These are phyloP conservation scores for Cerceris rybyensis DNA, from an alignment of 2,888 invertebrate species.

Conservation along the genomic window DNA sequence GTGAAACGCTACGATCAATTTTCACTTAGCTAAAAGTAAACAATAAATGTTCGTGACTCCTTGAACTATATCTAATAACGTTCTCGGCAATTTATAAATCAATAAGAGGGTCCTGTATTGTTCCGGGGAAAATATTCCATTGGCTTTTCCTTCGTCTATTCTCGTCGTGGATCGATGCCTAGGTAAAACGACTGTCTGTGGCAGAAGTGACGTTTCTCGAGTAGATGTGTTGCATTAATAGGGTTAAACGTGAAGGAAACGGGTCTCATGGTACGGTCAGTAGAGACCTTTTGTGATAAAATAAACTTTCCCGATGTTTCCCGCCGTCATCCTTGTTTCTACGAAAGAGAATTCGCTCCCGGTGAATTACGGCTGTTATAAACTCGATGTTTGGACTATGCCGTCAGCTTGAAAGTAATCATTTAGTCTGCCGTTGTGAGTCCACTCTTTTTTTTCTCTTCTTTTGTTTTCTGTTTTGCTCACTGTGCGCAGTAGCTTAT, in stretches of 20 bases:
- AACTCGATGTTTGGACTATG: not conserved
- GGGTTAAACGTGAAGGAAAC: not conserved
- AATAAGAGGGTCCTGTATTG: constrained; percentile 16
- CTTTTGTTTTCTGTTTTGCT: not conserved
- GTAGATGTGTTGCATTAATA: not conserved
- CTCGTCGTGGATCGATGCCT: constrained; percentile 25
- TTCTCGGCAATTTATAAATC: constrained; percentile 20
- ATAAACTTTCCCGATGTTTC: not conserved
- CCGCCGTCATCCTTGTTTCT: not conserved
- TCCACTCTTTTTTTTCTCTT: not conserved
- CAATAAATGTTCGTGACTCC: constrained; percentile 1
- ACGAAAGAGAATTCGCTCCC: not conserved
- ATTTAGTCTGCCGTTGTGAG: constrained; percentile 15
- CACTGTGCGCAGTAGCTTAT: not conserved
- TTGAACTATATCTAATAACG: constrained; percentile 11
- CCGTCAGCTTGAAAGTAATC: not conserved
- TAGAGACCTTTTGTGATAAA: not conserved
- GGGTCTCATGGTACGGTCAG: not conserved
- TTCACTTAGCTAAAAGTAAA: not conserved
- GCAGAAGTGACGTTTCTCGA: not conserved
- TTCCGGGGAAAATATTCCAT: constrained; percentile 31
- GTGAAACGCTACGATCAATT: not conserved
- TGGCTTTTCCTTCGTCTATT: constrained; percentile 18
- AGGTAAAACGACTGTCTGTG: constrained; percentile 3
- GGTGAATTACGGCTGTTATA: not conserved